Evolutionary conservation across 2,797 vertebrate genomes (phyloP).

Genomic region (Chanos chanos): DNA sequence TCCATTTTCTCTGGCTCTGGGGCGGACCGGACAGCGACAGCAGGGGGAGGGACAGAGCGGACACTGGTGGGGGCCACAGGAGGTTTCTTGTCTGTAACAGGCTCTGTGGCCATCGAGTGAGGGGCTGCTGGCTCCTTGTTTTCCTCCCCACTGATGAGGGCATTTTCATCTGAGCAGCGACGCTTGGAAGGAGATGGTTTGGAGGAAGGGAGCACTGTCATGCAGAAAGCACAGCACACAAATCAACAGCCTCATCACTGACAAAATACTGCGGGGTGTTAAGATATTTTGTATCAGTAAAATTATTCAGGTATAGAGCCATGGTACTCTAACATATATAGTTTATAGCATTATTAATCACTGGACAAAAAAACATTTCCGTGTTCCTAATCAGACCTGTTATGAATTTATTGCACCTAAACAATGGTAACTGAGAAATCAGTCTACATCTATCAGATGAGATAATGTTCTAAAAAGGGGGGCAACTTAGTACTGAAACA

Average conservation of each 20-base stretch:
- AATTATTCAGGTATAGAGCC: no score
- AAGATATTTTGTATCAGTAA: background rate
- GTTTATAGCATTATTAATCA: background rate
- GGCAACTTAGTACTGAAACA: no score
- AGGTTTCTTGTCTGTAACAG: constrained; percentile 60
- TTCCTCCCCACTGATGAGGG: constrained; percentile 64
- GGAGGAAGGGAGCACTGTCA: constrained; percentile 69
- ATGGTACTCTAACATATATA: no score
- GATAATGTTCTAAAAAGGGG: no score
- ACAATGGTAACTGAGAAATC: background rate
- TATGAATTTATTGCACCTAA: background rate
- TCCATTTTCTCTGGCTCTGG: constrained; percentile 23
- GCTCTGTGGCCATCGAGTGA: constrained; percentile 46
- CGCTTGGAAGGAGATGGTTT: constrained; percentile 92
- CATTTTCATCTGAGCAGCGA: constrained; percentile 75
- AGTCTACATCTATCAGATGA: background rate
- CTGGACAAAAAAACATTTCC: background rate
- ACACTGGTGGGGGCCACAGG: constrained; percentile 37
- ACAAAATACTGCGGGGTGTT: no score
- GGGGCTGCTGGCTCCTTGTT: constrained; percentile 66
- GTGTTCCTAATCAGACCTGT: background rate
- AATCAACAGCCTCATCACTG: no score
- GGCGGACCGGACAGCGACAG: background rate
- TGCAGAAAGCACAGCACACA: constrained; percentile 4
- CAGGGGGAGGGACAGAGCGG: constrained; percentile 18